These are phyloP conservation scores for Protobothrops mucrosquamatus DNA, from an alignment of 2,113 vertebrate species.

Conservation along the genomic window DNA sequence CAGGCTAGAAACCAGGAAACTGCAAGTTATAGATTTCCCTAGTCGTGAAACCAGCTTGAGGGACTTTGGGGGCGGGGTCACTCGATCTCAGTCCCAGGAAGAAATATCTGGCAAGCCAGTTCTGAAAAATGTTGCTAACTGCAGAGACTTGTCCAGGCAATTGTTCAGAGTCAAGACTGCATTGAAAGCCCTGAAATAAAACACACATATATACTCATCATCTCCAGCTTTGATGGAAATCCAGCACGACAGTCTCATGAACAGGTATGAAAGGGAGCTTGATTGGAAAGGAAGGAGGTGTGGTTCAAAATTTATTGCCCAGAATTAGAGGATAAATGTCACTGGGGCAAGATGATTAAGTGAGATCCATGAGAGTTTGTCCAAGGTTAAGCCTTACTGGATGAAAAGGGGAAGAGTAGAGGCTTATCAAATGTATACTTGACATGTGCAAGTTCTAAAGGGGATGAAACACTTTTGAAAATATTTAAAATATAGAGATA, in stretches of 20 bases:
- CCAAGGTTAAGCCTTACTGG: background rate
- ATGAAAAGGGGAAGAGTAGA: background rate
- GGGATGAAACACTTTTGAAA: background rate
- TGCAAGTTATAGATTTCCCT: background rate
- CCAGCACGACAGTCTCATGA: background rate
- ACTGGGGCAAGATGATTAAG: background rate
- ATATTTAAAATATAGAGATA: background rate
- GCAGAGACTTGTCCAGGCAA: background rate
- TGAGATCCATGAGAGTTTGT: background rate
- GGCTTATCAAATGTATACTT: background rate
- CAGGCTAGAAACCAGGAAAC: background rate
- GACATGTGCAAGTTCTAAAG: background rate
- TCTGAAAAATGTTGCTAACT: background rate
- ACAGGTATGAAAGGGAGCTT: background rate
- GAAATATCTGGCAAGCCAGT: background rate
- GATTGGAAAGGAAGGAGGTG: background rate
- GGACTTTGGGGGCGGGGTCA: background rate
- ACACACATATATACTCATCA: background rate
- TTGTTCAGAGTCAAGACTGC: background rate
- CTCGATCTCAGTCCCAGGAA: background rate
- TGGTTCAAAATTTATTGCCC: background rate
- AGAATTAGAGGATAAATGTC: conserved; percentile 10
- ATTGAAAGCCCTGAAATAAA: background rate
- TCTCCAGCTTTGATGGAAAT: background rate
- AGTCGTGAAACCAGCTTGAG: background rate